Evolutionary conservation across 2,113 vertebrate genomes (phyloP), one percentile per base, ranked within the genome.

Genomic region (Plecturocebus donacophilus): DNA sequence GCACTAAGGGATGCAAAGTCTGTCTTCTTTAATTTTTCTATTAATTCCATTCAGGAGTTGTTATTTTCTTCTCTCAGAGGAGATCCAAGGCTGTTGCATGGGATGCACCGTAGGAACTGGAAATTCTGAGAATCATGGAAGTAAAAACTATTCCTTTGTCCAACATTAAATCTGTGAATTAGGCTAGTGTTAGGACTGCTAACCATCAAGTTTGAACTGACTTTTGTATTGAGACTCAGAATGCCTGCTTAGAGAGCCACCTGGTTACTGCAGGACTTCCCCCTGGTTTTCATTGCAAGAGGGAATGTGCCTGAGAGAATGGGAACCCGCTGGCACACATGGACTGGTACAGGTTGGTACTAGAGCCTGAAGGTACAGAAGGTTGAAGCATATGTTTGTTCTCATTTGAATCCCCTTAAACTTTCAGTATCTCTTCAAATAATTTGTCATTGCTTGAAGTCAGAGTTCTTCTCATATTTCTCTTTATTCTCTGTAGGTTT

Each of bases 331-430:
- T 52, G n/a, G 52, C 30, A 30, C 20, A 20, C 30, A 8, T 6
- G 49, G 40, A 70, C 11, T 49, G 32, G 68, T 89, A 35, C 7
- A 49, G n/a, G 5, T 30, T 91, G 45, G 25, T 19, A 68, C 9
- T 4, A 17, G 83, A 83, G 35, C 5, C 45, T 38, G 54, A 64
- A 90, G 35, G 16, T 81, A 88, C 61, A 79, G 35, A 49, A 56
- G 4, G 5, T 10, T 93, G 73, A 90, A 79, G n/a, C 42, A 38
- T 56, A 20, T 35, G 21, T 73, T 66, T 89, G 49, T 79, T 12
- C 54, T 95, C 61, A 54, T 96, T 94, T 97, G 21, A 79, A 75
- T 70, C 40, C 71, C n/a, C 70, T 56, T 91, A 89, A 90, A 58
- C 7, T 54, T 82, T 54, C 58, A 71, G 56, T 47, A 13, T 73